Percentiles rank a stretch among this genome's conserved stretches.
These are phyloP conservation scores for Diachasma alloeum DNA, from an alignment of 1,140 invertebrate species.

Conservation along the genomic window DNA sequence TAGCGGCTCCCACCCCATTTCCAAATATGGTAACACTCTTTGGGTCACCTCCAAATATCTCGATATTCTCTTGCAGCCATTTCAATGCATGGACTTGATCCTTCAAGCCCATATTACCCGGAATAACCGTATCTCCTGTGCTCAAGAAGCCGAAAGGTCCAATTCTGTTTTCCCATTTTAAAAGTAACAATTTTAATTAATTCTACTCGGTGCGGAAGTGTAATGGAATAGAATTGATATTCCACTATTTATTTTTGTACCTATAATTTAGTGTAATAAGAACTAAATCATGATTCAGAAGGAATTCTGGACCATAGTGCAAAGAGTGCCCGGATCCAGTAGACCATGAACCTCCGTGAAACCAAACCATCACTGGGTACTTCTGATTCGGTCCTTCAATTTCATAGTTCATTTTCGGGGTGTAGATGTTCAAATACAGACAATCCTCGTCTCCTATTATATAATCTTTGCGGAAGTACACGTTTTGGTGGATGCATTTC, in stretches of 20 bases:
- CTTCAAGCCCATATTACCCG: slow-evolving; percentile 79
- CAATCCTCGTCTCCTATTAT: slow-evolving; percentile 82
- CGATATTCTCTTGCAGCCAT: slow-evolving; percentile 80
- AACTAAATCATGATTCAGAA: slow-evolving; percentile 78
- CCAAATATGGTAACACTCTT: slow-evolving; percentile 75
- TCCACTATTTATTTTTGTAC: slow-evolving; percentile 60
- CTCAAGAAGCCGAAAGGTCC: slow-evolving; percentile 76
- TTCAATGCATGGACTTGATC: slow-evolving; percentile 74
- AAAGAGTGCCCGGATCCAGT: slow-evolving; percentile 71
- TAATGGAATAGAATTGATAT: too few species aligned
- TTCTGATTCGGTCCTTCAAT: slow-evolving; percentile 10
- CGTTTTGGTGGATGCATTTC: slow-evolving; percentile 78
- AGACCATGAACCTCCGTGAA: slow-evolving; percentile 80
- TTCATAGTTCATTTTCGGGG: slow-evolving; percentile 64
- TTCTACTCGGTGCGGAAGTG: too few species aligned
- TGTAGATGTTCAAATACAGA: slow-evolving; percentile 86
- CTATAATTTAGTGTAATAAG: slow-evolving; percentile 84
- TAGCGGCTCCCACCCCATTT: slow-evolving; percentile 76
- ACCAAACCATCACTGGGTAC: slow-evolving; percentile 77
- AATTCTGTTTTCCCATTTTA: slow-evolving; percentile 51
- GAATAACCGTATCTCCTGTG: slow-evolving; percentile 66
- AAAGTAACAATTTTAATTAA: too few species aligned
- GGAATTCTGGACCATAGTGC: slow-evolving; percentile 76
- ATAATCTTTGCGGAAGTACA: slow-evolving; percentile 63
- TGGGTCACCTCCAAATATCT: slow-evolving; percentile 73